phyloP scores from a whole-genome alignment of 1,140 invertebrate genomes.

The Trichoplusia ni region DNA sequence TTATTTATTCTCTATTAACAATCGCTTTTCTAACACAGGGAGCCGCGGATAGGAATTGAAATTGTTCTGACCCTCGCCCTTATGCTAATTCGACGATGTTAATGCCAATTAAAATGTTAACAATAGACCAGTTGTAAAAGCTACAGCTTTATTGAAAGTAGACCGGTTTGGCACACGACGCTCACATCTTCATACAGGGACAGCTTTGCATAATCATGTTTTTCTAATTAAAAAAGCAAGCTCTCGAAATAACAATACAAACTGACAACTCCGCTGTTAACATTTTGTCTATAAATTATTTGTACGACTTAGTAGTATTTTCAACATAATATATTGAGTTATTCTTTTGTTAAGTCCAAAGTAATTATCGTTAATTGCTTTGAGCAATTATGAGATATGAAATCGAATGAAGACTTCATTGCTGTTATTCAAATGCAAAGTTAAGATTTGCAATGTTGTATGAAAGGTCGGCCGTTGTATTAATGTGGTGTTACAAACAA shows the following conservation, averaged over 20 bases:
- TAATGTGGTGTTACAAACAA: not conserved
- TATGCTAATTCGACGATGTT: constrained; percentile 46
- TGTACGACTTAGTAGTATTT: too few relatives aligned
- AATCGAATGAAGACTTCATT: not conserved
- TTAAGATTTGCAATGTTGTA: not conserved
- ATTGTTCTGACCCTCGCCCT: constrained; percentile 42
- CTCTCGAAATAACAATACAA: constrained; percentile 3
- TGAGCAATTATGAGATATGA: too few relatives aligned
- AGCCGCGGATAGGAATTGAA: constrained; percentile 4
- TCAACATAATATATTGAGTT: too few relatives aligned
- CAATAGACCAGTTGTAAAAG: constrained; percentile 56
- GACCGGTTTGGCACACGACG: constrained; percentile 69
- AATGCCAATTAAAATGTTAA: constrained; percentile 77
- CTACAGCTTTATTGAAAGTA: constrained; percentile 55
- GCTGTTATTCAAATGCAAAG: not conserved
- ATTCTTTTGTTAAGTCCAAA: too few relatives aligned
- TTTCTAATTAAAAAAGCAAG: constrained; percentile 25
- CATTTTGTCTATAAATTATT: too few relatives aligned
- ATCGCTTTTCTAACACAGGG: constrained; percentile 1
- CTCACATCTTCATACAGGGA: constrained; percentile 56
- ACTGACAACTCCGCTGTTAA: not conserved
- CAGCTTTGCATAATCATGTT: constrained; percentile 35
- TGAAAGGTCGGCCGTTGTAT: not conserved
- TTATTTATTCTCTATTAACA: not conserved
- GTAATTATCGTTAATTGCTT: too few relatives aligned